phyloP scores from a whole-genome alignment of 2,888 invertebrate species.

The Pseudococcus longispinus region DNA sequence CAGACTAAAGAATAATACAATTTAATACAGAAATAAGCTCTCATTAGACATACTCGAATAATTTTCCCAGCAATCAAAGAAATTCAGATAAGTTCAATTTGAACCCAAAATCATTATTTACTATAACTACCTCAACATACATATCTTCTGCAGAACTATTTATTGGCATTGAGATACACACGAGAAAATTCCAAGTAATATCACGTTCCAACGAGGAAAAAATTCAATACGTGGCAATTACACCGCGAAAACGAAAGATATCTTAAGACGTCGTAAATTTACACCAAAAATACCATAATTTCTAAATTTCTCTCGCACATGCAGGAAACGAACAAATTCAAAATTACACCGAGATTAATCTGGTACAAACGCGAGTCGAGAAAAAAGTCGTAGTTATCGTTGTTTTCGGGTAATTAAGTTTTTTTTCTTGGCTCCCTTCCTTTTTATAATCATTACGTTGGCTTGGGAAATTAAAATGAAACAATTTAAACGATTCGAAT shows the following conservation, averaged over 20 bases:
- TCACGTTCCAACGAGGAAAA: not conserved
- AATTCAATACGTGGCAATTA: not conserved
- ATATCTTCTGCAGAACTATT: not conserved
- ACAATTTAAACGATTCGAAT: conserved; percentile 10
- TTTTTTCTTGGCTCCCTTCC: not conserved
- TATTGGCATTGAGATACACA: not conserved
- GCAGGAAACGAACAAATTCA: not conserved
- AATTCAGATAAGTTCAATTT: not conserved
- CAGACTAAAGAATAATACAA: not conserved
- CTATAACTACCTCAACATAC: not conserved
- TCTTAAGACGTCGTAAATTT: not conserved
- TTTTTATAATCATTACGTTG: not conserved
- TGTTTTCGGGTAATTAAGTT: conserved; percentile 15
- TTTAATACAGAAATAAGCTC: not conserved
- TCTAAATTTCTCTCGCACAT: not conserved
- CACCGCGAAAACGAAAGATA: not conserved
- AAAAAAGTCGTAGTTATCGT: not conserved
- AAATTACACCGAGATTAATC: not conserved
- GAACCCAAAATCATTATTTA: not conserved
- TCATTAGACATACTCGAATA: not conserved
- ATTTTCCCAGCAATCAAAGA: not conserved
- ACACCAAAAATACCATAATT: not conserved
- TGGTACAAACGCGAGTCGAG: not conserved
- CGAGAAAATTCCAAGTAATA: not conserved
- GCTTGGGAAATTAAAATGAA: not conserved